Evolutionary conservation across 1,140 invertebrate species (phyloP), one percentile per base, ranked within the genome.

Genomic region (Drosophila kohkoa): DNA sequence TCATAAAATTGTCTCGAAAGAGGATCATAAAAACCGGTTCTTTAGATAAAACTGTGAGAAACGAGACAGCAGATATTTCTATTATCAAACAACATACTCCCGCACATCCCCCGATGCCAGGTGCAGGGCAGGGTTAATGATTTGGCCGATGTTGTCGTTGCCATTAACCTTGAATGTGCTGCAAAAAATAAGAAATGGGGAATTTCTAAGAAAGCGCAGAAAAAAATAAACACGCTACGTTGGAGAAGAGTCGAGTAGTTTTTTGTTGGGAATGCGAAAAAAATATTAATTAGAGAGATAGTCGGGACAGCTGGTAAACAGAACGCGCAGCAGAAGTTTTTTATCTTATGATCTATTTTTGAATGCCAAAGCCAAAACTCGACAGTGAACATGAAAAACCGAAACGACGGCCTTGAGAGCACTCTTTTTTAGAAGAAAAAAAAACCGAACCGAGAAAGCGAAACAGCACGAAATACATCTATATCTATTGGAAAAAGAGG

Each of bases 341-440:
- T 48, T 69, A 68, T 54, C 38, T 59, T 48, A 60, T 54, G 45
- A 51, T 58, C 82, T 87, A 86, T 86, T 87, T 86, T 88, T 87
- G 82, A 88, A 86, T 86, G 82, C 83, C 83, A 86, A 86, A 88
- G 83, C 81, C 83, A 88, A 86, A 87, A 76, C 74, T 69, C 82
- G 82, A 54, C 82, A 82, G 82, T 86, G 79, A 87, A 86, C 77
- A 87, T 73, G 62, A 72, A 63, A 81, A 45, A 13, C 0, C 20
- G 20, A 20, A 15, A 35, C n/a, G 64, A 58, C 66, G 83, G 79
- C 83, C 82, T 86, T 86, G 82, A 67, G 72, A 73, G n/a, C 59
- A 68, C 69, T 71, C 41, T 43, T 43, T 66, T 59, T 66, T 30
- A 57, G 45, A 48, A 54, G 5, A 48, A 58, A 15, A 49, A 46